Evolutionary conservation across 2,888 invertebrate species (phyloP).

Genomic region (Caenorhabditis sp.): DNA sequence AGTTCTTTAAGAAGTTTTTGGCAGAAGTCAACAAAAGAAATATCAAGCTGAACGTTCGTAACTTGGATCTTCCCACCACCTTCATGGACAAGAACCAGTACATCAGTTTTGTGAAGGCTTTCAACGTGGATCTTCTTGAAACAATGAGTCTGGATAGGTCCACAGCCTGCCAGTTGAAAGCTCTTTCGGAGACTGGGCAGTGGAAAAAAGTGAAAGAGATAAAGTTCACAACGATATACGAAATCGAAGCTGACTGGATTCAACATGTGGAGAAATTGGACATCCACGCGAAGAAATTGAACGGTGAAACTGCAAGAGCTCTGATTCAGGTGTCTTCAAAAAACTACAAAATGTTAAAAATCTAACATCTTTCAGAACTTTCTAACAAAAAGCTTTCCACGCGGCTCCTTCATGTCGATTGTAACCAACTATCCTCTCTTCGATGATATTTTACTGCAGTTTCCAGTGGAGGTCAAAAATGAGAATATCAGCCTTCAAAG

Average conservation of each 20-base stretch:
- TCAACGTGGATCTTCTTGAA: neutral
- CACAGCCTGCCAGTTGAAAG: neutral
- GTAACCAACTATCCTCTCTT: neutral
- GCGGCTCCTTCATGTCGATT: neutral
- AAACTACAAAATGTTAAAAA: neutral
- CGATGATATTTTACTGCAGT: neutral
- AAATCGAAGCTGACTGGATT: neutral
- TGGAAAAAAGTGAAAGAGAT: constrained; percentile 13
- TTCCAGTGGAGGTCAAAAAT: neutral
- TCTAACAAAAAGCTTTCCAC: neutral
- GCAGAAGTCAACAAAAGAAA: neutral
- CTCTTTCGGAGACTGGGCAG: neutral
- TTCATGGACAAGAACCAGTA: constrained; percentile 9
- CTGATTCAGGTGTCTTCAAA: constrained; percentile 1
- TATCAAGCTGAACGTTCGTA: neutral
- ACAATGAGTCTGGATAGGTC: neutral
- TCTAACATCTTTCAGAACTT: constrained; percentile 16
- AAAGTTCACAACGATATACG: neutral
- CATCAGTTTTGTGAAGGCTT: neutral
- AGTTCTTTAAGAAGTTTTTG: constrained; percentile 12
- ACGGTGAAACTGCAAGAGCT: neutral
- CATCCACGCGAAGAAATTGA: neutral
- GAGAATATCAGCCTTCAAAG: neutral
- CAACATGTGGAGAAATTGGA: neutral
- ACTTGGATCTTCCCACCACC: neutral